phyloP scores from a whole-genome alignment of 2,888 invertebrate genomes.

The Elgonia sp. region DNA sequence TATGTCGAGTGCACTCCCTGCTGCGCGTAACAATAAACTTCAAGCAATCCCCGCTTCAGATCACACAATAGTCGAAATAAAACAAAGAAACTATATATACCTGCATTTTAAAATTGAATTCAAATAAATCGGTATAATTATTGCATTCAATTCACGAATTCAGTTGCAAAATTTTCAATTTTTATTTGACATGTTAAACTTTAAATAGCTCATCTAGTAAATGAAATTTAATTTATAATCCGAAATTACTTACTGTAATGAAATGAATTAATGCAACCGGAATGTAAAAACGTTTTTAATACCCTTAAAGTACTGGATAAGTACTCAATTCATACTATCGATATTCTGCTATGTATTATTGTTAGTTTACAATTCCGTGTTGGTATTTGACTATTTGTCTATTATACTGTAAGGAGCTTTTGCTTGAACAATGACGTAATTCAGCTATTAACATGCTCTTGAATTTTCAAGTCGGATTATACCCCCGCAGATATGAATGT shows the following conservation, averaged over 20 bases:
- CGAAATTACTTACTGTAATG: no score
- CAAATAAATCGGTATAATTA: background rate
- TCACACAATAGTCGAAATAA: constrained; percentile 55
- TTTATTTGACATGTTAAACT: no score
- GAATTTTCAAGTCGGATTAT: constrained; percentile 69
- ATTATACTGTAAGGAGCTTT: constrained; percentile 66
- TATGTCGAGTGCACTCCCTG: constrained; percentile 56
- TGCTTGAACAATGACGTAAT: constrained; percentile 65
- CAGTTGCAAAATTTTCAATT: no score
- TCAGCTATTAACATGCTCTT: constrained; percentile 68
- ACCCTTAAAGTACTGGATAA: constrained; percentile 26
- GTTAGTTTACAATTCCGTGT: constrained; percentile 26
- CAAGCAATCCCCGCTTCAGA: constrained; percentile 45
- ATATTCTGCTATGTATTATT: constrained; percentile 13
- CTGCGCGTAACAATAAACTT: constrained; percentile 64
- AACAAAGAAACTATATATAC: constrained; percentile 45
- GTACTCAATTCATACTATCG: constrained; percentile 18
- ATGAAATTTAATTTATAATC: background rate
- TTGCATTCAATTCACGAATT: no score
- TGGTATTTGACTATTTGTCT: constrained; percentile 31
- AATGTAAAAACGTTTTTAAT: constrained; percentile 38
- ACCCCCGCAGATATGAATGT: constrained; percentile 57
- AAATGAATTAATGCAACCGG: constrained; percentile 1
- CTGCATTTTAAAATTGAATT: constrained; percentile 26
- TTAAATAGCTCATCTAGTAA: no score